phyloP scores from a whole-genome alignment of 2,113 vertebrate genomes.

The Odontesthes bonariensis region DNA sequence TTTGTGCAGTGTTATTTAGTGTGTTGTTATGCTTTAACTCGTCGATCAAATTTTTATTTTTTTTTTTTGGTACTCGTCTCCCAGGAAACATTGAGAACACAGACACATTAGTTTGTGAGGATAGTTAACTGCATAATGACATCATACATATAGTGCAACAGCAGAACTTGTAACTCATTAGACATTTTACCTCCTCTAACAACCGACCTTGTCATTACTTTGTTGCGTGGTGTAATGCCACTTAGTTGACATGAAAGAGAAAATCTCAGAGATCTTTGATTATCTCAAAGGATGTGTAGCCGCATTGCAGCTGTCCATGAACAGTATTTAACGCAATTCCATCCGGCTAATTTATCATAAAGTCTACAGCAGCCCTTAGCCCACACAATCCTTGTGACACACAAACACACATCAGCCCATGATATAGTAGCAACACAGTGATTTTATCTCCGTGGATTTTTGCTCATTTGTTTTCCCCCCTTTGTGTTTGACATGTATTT shows the following conservation, averaged over 20 bases:
- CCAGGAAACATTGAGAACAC: constrained; percentile 24
- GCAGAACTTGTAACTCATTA: constrained; percentile 55
- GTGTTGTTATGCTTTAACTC: constrained; percentile 6
- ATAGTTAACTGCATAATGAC: constrained; percentile 50
- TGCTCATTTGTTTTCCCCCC: constrained; percentile 68
- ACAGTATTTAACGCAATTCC: constrained; percentile 28
- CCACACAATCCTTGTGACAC: constrained; percentile 7
- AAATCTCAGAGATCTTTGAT: constrained; percentile 43
- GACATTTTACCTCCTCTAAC: constrained; percentile 56
- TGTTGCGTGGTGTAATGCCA: constrained; percentile 35
- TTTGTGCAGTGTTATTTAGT: background rate
- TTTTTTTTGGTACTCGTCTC: constrained; percentile 12
- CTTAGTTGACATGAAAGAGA: constrained; percentile 42
- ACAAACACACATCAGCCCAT: constrained; percentile 4
- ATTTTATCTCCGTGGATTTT: constrained; percentile 60
- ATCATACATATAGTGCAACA: constrained; percentile 33
- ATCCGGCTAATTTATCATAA: constrained; percentile 30
- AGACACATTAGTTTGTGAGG: constrained; percentile 44
- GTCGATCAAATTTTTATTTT: background rate
- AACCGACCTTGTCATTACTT: constrained; percentile 35
- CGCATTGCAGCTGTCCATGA: constrained; percentile 5
- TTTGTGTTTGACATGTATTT: constrained; percentile 80
- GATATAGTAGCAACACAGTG: constrained; percentile 30
- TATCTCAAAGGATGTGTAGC: constrained; percentile 24
- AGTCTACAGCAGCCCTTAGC: constrained; percentile 21